Percentiles rank a stretch among this genome's conserved stretches.
Conservation (phyloP, 2,888 invertebrate species). For the Deilephila porcellus region DNA sequence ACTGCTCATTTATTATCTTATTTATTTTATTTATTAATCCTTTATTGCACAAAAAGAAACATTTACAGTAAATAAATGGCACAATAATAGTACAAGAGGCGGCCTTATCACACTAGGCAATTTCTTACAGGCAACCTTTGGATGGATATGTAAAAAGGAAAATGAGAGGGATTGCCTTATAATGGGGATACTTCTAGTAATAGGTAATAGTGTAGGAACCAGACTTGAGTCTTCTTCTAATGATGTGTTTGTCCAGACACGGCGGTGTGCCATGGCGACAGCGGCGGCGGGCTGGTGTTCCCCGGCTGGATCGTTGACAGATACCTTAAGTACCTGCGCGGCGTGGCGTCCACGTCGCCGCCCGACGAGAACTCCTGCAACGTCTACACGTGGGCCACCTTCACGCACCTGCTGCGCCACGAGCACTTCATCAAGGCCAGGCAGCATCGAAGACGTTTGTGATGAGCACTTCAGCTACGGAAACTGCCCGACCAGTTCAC, state of each 20-base stretch:
- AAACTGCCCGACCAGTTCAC: too few relatives aligned
- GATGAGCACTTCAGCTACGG: neutral
- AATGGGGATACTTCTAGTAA: neutral
- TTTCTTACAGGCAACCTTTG: too few relatives aligned
- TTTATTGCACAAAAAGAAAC: too few relatives aligned
- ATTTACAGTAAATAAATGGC: too few relatives aligned
- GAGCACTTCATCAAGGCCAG: constrained; percentile 43
- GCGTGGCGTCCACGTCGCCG: constrained; percentile 55
- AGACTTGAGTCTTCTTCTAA: too few relatives aligned
- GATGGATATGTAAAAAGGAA: too few relatives aligned
- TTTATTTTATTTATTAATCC: too few relatives aligned
- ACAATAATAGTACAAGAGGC: too few relatives aligned
- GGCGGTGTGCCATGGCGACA: constrained; percentile 54
- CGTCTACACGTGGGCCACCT: constrained; percentile 43
- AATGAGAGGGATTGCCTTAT: too few relatives aligned
- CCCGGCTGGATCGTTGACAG: constrained; percentile 2
- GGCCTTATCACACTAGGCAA: too few relatives aligned
- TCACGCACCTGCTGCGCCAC: constrained; percentile 47
- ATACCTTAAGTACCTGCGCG: constrained; percentile 53
- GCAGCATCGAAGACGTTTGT: neutral
- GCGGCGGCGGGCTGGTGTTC: constrained; percentile 55
- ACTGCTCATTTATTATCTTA: too few relatives aligned
- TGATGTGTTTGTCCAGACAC: constrained; percentile 34
- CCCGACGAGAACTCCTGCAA: constrained; percentile 44
- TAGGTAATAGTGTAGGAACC: too few relatives aligned